Percentiles rank a stretch among this genome's conserved stretches.
Conservation (phyloP, 2,797 vertebrate genomes). For the Microhierax caerulescens region DNA sequence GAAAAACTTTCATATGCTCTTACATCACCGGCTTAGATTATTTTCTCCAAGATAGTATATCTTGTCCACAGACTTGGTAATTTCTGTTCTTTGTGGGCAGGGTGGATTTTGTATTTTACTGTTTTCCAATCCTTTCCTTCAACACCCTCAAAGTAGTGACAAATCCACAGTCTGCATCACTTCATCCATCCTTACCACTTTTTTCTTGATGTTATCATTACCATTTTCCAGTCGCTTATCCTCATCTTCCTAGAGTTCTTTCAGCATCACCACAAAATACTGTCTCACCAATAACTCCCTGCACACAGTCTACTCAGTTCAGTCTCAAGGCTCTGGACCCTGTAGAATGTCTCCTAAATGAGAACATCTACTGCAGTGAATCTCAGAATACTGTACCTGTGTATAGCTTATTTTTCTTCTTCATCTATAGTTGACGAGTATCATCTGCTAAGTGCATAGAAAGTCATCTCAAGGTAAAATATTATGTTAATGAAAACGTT, state of each 20-base stretch:
- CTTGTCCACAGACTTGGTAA: neutral
- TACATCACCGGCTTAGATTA: neutral
- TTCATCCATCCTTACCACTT: neutral
- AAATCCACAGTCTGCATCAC: neutral
- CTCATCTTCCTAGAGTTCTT: neutral
- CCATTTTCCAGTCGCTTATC: neutral
- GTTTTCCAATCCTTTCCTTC: neutral
- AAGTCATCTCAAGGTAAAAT: neutral
- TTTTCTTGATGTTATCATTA: neutral
- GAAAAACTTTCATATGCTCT: neutral
- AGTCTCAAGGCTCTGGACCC: neutral
- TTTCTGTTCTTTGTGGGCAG: neutral
- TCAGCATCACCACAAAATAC: neutral
- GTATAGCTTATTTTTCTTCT: neutral
- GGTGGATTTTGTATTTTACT: neutral
- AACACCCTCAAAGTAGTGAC: neutral
- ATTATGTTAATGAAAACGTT: rapidly evolving
- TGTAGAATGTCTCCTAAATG: neutral
- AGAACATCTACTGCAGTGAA: neutral
- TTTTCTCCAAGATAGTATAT: neutral
- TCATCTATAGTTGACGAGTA: neutral
- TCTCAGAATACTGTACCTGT: neutral
- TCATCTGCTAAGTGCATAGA: neutral
- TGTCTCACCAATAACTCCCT: neutral
- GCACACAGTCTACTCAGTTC: neutral